phyloP scores from a whole-genome alignment of 2,113 vertebrate species.

The human region DNA sequence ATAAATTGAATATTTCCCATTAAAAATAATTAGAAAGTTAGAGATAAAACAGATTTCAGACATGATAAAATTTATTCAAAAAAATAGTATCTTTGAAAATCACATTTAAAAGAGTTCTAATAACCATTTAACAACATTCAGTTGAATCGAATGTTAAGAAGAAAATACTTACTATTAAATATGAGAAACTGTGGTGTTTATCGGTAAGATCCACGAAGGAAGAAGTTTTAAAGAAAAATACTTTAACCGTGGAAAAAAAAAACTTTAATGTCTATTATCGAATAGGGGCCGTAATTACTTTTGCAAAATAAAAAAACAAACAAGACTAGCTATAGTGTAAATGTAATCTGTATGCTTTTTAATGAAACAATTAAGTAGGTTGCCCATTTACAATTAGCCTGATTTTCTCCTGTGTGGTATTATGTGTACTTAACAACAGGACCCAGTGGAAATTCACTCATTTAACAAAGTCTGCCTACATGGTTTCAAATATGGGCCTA shows the following conservation, averaged over 20 bases:
- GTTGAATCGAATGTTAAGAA: not conserved
- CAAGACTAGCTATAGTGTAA: not conserved
- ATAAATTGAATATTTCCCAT: not conserved
- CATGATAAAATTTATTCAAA: not conserved
- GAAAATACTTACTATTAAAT: not conserved
- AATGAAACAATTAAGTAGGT: not conserved
- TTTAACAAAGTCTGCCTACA: not conserved
- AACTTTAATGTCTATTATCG: not conserved
- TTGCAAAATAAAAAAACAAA: conserved; percentile 12
- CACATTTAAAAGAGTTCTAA: not conserved
- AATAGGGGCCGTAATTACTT: not conserved
- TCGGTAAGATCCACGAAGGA: not conserved
- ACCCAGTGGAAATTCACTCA: not conserved
- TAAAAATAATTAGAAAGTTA: not conserved
- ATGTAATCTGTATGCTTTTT: not conserved
- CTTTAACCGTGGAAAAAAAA: not conserved
- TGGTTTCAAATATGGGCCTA: not conserved
- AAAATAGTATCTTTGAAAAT: conserved; percentile 18
- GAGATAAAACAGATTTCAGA: not conserved
- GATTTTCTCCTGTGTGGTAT: not conserved
- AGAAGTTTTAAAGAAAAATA: not conserved
- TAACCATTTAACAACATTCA: not conserved
- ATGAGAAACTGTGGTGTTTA: not conserved
- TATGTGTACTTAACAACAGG: not conserved
- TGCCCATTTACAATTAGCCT: not conserved